phyloP scores from a whole-genome alignment of 1,140 invertebrate species.

The Ceratina calcarata region DNA sequence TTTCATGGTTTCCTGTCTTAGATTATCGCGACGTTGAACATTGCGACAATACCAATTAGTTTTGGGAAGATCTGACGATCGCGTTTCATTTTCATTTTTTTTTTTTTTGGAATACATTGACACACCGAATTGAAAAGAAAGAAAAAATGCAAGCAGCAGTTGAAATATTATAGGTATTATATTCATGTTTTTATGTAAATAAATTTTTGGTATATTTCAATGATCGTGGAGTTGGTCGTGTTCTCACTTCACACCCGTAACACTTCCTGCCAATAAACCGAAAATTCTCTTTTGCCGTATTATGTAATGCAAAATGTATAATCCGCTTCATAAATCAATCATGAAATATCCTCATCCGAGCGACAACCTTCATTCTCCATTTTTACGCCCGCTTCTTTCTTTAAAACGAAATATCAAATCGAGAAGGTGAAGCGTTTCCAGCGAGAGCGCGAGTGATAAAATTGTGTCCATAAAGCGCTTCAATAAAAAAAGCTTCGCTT shows the following conservation, averaged over 20 bases:
- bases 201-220: constrained; percentile 79
- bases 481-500: constrained; percentile 70
- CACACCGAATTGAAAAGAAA: constrained; percentile 42
- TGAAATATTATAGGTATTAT: constrained; percentile 76
- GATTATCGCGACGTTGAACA: constrained; percentile 56
- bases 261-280: too few relatives aligned
- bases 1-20: constrained; percentile 35
- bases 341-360: neutral
- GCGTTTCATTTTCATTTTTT: constrained; percentile 1
- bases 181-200: constrained; percentile 79
- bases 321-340: neutral
- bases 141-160: constrained; percentile 69
- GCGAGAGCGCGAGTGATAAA: constrained; percentile 50
- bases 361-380: neutral
- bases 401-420: constrained; percentile 22
- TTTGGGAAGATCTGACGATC: constrained; percentile 52
- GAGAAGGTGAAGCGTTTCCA: neutral
- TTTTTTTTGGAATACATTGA: constrained; percentile 53
- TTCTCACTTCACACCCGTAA: neutral
- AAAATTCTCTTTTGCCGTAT: too few relatives aligned
- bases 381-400: neutral
- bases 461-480: constrained; percentile 63
- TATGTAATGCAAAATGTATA: neutral
- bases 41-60: constrained; percentile 70
- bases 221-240: constrained; percentile 16